Base-by-base conservation (phyloP, 2,113 vertebrate species). In the Mesocricetus auratus region DNA sequence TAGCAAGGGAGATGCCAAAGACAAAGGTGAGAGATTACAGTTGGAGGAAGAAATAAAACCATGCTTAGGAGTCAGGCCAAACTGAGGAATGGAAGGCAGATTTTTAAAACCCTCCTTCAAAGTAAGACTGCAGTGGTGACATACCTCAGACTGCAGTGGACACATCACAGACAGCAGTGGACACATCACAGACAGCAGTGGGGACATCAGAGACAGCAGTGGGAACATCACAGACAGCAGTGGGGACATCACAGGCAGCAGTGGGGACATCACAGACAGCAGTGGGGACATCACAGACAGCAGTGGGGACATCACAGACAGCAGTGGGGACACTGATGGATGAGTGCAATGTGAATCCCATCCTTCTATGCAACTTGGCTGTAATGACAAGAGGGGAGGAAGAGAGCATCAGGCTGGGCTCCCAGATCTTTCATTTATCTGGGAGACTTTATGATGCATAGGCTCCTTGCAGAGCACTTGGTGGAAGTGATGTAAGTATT, bases 11-110 rank as follows among this genome's bases (percentile, higher is more conserved):
- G 17, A 94, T 64, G 7, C 22, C 26, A 94, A 86, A 60, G 24
- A 56, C 64, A 64, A 73, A 86, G 36, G 29, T 75, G 24, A 79
- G 78, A 83, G 26, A 15, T 58, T 79, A 93, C 68, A 33, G 8
- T 68, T 24, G 58, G 58, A 31, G 39, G 36, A 78, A 94, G 82
- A 79, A 94, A 62, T 78, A 68, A 87, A 94, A 60, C 29, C 31
- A 22, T 45, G 22, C 73, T 17, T 89, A 75, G 58, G 50, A 95
- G 85, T 33, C 19, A 79, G 64, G 58, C 11, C 31, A 74, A 83
- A 33, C 7, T 39, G 36, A 73, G 91, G 87, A 53, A 36, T 9
- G 7, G 29, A 39, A 56, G 47, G 56, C 47, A 60, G 21, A 2
- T 24, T 81, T 81, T 53, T 33, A 56, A 86, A 89, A n/a, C 16